Evolutionary conservation across 2,797 vertebrate genomes (phyloP).

Genomic region (Xiphorhynchus erythropygius): DNA sequence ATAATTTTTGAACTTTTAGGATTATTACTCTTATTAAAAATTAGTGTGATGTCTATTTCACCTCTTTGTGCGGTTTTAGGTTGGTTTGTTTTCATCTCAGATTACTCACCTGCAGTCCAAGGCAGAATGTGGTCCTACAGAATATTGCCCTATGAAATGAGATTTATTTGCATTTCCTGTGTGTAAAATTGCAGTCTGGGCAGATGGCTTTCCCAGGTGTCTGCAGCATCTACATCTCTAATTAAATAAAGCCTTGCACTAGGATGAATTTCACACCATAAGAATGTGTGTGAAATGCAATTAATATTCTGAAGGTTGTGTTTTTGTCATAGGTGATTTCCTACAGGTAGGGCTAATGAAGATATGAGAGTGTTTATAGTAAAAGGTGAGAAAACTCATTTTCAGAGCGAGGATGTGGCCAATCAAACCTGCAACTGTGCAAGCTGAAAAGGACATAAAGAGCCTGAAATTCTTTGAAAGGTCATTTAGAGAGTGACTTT

Average conservation of each 20-base stretch:
- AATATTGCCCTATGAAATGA: neutral
- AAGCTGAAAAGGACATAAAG: neutral
- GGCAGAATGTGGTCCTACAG: neutral
- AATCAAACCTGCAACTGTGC: neutral
- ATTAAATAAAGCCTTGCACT: neutral
- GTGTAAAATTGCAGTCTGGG: neutral
- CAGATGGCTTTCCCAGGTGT: neutral
- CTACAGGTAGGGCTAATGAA: slow-evolving; percentile 6
- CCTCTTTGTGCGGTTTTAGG: neutral
- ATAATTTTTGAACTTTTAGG: neutral
- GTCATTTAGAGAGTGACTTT: neutral
- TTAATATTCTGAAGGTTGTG: slow-evolving; percentile 15
- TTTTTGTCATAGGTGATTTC: neutral
- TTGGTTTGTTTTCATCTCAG: neutral
- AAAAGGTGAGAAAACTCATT: slow-evolving; percentile 23
- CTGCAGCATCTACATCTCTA: neutral
- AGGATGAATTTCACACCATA: neutral
- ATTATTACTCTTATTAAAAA: neutral
- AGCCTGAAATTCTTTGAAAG: neutral
- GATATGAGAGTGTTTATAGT: neutral
- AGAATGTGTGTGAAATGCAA: neutral
- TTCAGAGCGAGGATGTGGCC: neutral
- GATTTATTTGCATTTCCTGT: neutral
- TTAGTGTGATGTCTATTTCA: rapidly evolving
- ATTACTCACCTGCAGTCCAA: neutral